Percentiles rank a stretch among this genome's conserved stretches.
phyloP scores from a whole-genome alignment of 2,888 invertebrate species.

The Zygaena filipendulae region DNA sequence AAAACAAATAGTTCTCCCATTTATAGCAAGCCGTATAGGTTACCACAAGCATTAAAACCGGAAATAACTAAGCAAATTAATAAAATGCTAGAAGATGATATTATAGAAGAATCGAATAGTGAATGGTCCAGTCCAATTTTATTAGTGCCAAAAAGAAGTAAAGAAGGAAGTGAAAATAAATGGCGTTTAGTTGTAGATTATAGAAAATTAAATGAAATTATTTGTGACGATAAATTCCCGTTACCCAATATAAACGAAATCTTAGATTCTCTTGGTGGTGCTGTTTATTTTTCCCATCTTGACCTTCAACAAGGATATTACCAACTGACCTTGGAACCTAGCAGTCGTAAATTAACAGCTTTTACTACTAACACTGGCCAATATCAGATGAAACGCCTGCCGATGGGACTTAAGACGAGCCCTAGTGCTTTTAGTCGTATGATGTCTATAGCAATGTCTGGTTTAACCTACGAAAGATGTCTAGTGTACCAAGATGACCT shows the following conservation, averaged over 20 bases:
- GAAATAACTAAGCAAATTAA: conserved; percentile 10
- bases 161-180: conserved; percentile 2
- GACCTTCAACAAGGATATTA: conserved; percentile 6
- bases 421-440: conserved; percentile 10
- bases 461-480: conserved; percentile 11
- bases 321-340: conserved; percentile 1
- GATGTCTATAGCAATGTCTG: conserved; percentile 14
- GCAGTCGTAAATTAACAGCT: conserved; percentile 4
- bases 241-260: conserved; percentile 10
- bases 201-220: conserved; percentile 8
- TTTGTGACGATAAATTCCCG: conserved; percentile 11
- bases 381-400: conserved; percentile 12
- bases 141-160: conserved; percentile 11
- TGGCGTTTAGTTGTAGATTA: conserved; percentile 9
- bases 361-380: conserved; percentile 9
- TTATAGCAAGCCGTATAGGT: conserved; percentile 8
- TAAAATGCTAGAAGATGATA: conserved; percentile 8
- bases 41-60: conserved; percentile 3
- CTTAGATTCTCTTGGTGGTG: conserved; percentile 10
- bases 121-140: conserved; percentile 10
- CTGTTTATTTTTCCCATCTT: conserved; percentile 9
- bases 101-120: conserved; percentile 7
- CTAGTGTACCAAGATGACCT: conserved; percentile 13
- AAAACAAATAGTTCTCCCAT: too few species aligned
- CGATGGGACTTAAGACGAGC: conserved; percentile 15